Conservation (phyloP, 2,888 invertebrate genomes). For the Syrista parreyssii region DNA sequence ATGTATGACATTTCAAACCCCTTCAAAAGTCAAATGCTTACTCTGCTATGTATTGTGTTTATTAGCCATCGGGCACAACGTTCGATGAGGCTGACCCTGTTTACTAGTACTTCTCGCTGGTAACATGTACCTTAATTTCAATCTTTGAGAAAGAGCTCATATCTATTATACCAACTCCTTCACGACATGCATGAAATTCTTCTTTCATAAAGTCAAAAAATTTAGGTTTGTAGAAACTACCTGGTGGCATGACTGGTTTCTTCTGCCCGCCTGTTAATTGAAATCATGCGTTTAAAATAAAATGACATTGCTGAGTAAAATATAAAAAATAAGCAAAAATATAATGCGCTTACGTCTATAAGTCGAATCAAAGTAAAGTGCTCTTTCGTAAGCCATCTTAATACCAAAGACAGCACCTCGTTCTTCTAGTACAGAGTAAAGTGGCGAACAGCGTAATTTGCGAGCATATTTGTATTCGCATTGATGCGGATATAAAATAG, state of each 20-base stretch:
- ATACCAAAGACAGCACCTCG: constrained; percentile 77
- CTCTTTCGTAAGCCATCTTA: constrained; percentile 78
- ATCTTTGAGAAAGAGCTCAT: constrained; percentile 85
- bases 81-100: too few relatives aligned
- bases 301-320: constrained; percentile 1
- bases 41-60: not conserved
- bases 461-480: constrained; percentile 73
- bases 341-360: constrained; percentile 64
- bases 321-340: constrained; percentile 2
- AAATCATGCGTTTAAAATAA: constrained; percentile 9
- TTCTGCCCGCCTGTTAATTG: constrained; percentile 64
- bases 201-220: constrained; percentile 77
- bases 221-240: constrained; percentile 76
- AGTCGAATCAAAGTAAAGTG: constrained; percentile 75
- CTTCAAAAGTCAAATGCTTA: not conserved
- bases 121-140: constrained; percentile 72
- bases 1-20: too few relatives aligned
- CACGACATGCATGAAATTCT: constrained; percentile 79
- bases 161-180: constrained; percentile 82
- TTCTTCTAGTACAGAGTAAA: constrained; percentile 75
- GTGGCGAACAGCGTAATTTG: constrained; percentile 74
- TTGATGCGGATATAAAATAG: constrained; percentile 71
- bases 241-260: constrained; percentile 70
- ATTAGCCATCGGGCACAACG: too few relatives aligned
- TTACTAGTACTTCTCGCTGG: too few relatives aligned